Evolutionary conservation across 1,140 invertebrate genomes (phyloP), one percentile per base, ranked within the genome.

Genomic region (Leptopilina clavipes): DNA sequence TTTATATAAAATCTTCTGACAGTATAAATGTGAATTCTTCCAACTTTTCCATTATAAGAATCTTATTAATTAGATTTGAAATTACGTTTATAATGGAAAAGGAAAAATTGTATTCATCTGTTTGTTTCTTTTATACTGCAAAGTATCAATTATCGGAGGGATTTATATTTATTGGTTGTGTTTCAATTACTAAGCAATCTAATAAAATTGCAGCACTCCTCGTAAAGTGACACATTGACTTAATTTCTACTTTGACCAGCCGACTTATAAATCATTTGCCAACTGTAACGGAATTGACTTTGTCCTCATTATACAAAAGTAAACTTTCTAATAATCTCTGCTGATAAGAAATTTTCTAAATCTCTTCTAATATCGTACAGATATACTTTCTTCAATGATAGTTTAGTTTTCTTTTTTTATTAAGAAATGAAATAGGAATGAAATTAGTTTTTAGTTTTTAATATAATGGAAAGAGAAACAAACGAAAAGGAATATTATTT

Each of bases 271-370:
- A 65, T 65, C 59, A 65, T 65, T 31, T 65, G 12, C 59, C 25
- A 31, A 65, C 59, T 65, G 25, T 65, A 65, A 65, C 59, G 59
- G 59, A 65, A 65, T 65, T 19, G 59, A 65, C 25, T 65, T 65
- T 65, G 59, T 65, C 59, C 59, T 31, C 59, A 65, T 31, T 65
- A 31, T 31, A 65, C 19, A 65, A 65, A 37, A 37, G 25, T 22
- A 65, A 65, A 65, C 59, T 65, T 65, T 65, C 59, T 65, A 65
- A 25, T 65, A 65, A 65, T 31, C 59, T 37, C 3, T 31, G 37
- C 19, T 14, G 59, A 65, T 65, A 65, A 65, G 59, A 37, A 11
- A 12, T 65, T 65, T 65, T 65, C 59, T 25, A 25, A 12, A 31
- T 65, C 19, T 31, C 0, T 65, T 52, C 17, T 52, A 14, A 19